Percentiles rank a stretch among this genome's conserved stretches.
Evolutionary conservation across 2,888 invertebrate species (phyloP).

Genomic region (Ptilodon capucinus): DNA sequence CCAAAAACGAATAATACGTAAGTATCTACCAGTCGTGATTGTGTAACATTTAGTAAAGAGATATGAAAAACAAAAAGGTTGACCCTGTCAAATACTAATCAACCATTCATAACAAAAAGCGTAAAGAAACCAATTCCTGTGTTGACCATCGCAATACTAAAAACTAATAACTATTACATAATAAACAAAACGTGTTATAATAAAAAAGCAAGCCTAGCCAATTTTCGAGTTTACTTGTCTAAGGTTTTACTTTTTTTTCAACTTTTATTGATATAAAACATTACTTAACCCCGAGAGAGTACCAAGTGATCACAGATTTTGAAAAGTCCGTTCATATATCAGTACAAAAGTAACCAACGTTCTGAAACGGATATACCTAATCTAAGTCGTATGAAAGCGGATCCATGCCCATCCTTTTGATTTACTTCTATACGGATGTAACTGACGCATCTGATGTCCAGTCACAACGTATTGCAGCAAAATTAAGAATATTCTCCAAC

Average conservation of each 20-base stretch:
- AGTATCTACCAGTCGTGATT: constrained; percentile 31
- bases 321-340: constrained; percentile 70
- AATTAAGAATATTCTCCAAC: neutral
- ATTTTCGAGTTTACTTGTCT: constrained; percentile 49
- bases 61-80: neutral
- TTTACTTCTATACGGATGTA: constrained; percentile 16
- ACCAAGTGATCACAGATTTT: constrained; percentile 82
- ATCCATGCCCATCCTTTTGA: constrained; percentile 61
- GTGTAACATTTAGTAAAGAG: constrained; percentile 9
- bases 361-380: constrained; percentile 71
- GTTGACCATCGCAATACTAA: constrained; percentile 44
- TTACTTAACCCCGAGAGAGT: constrained; percentile 79
- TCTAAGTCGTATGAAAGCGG: constrained; percentile 59
- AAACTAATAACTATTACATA: constrained; percentile 32
- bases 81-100: neutral
- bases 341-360: constrained; percentile 71
- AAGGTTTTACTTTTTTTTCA: constrained; percentile 43
- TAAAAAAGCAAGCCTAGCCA: constrained; percentile 54
- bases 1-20: constrained; percentile 34
- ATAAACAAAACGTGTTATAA: constrained; percentile 47
- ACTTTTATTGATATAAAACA: constrained; percentile 68
- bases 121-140: constrained; percentile 37
- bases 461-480: constrained; percentile 9
- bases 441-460: constrained; percentile 26
- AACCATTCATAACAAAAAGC: constrained; percentile 33